Evolutionary conservation across 2,888 invertebrate genomes (phyloP), one percentile per base, ranked within the genome.

Genomic region (Trileptium ribeirensis): DNA sequence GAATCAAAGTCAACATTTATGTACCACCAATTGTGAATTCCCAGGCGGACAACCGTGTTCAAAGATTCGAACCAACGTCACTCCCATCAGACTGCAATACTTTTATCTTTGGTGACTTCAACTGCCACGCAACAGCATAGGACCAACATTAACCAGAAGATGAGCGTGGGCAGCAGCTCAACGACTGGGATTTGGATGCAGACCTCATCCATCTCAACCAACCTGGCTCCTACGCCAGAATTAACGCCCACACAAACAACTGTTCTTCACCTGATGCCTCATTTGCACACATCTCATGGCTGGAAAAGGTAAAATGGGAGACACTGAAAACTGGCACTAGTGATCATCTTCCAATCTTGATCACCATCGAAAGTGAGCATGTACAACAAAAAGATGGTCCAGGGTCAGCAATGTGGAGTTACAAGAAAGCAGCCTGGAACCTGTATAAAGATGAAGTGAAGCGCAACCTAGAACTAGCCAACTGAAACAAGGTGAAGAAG

Each of bases 1-100:
- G 8, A 70, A 70, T 36, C 33, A 15, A n/a, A 33, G 70, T 70
- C 70, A 70, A 70, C 70, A 70, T 70, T 19, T 70, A 70, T 70
- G 70, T 70, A 36, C 70, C 70, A 15, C 70, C 70, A 70, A 70
- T 70, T 36, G 36, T 19, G 8, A 70, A 70, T n/a, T 70, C 33
- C 8, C 33, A 70, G n/a, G 8, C 3, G 8, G 70, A 70, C n/a
- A 15, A 8, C 31, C 70, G 70, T 8, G 36, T 36, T 8, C 70
- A 70, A 36, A 8, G 15, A 8, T 70, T 70, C 33, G 70, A 70
- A 8, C 70, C 70, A 15, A 31, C 31, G 8, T 8, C 33, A 29
- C 33, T 70, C 8, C 70, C 70, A 33, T 15, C 70, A 8, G 70
- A 36, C 36, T n/a, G 70, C 15, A 15, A 8, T 8, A 70, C 70